Evolutionary conservation across 2,113 vertebrate species (phyloP).

Genomic region (crab-eating macaque (Macaca fascicularis)): DNA sequence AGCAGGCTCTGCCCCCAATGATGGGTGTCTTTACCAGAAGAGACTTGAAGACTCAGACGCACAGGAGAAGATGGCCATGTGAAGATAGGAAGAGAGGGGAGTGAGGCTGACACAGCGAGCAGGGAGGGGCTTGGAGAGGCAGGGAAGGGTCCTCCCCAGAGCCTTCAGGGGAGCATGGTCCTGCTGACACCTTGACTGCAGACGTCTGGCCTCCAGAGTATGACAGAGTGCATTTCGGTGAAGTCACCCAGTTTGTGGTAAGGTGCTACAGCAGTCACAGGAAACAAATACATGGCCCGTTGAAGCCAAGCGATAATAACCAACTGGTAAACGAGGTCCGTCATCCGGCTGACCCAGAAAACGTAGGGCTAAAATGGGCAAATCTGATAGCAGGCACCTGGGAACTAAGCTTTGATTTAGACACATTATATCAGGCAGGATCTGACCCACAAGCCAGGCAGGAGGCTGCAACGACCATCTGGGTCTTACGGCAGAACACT

Average conservation of each 20-base stretch:
- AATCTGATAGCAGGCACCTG: conserved; percentile 46
- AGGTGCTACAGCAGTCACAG: background rate
- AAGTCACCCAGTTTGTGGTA: background rate
- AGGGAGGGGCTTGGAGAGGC: rapidly evolving
- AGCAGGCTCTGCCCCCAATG: rapidly evolving
- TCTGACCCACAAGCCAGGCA: background rate
- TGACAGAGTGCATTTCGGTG: background rate
- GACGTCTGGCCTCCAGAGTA: background rate
- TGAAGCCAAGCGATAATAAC: background rate
- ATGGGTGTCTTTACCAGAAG: background rate
- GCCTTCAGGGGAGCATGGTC: rapidly evolving
- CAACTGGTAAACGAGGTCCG: background rate
- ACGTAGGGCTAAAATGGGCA: background rate
- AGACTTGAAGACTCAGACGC: background rate
- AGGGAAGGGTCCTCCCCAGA: rapidly evolving
- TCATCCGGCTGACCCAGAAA: conserved; percentile 61
- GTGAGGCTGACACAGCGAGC: rapidly evolving
- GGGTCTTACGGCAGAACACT: background rate
- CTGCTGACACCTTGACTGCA: background rate
- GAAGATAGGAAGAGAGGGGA: background rate
- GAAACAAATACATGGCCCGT: background rate
- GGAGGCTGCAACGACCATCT: background rate
- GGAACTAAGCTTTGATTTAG: background rate
- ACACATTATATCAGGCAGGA: background rate
- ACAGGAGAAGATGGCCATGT: rapidly evolving